phyloP scores from a whole-genome alignment of 2,888 invertebrate species.

The Marasmarcha lunaedactyla region DNA sequence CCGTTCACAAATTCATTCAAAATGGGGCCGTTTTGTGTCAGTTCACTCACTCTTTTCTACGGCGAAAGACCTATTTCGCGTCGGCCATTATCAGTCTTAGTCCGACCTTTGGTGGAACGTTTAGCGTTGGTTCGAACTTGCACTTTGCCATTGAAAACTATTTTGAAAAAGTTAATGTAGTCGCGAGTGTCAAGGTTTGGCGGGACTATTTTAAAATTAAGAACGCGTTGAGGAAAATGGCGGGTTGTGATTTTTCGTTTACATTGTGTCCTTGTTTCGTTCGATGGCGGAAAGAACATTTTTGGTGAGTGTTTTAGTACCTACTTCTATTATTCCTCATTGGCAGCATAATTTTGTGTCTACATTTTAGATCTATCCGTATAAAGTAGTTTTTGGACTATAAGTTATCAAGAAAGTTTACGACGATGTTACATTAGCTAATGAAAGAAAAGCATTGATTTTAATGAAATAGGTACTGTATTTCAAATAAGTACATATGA shows the following conservation, averaged over 20 bases:
- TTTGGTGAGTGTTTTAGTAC: too few species aligned
- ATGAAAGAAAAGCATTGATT: too few species aligned
- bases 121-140: background rate
- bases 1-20: slow-evolving; percentile 51
- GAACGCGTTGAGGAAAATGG: slow-evolving; percentile 5
- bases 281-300: background rate
- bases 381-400: too few species aligned
- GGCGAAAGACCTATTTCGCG: background rate
- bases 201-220: slow-evolving; percentile 3
- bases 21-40: slow-evolving; percentile 12
- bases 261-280: background rate
- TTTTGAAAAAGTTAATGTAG: background rate
- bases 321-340: too few species aligned
- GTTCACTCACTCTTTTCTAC: slow-evolving; percentile 10
- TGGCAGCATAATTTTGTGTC: too few species aligned
- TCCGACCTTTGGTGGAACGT: background rate
- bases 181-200: slow-evolving; percentile 5
- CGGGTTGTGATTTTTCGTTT: slow-evolving; percentile 5
- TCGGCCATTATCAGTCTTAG: background rate
- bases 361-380: too few species aligned
- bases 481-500: too few species aligned
- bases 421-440: too few species aligned
- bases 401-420: too few species aligned
- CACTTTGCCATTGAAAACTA: background rate
- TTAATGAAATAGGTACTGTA: too few species aligned